Evolutionary conservation across 2,888 invertebrate genomes (phyloP), one percentile per base, ranked within the genome.

Genomic region (Amphipoea oculea): DNA sequence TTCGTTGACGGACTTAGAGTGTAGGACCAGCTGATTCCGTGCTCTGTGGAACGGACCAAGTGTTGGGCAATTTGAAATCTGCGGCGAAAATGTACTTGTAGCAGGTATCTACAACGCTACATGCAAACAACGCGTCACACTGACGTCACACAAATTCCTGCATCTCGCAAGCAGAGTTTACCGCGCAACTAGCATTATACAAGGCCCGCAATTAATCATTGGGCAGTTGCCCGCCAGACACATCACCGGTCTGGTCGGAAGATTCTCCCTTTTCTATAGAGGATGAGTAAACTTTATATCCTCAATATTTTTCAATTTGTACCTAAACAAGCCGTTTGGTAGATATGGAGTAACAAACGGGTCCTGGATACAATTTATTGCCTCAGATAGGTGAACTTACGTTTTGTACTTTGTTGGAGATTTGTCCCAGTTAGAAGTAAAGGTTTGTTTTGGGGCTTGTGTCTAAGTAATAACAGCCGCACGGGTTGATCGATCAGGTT

Each of bases 241-340:
- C 45, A 45, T 1, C 1, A 45, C 45, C 9, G 1, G 36, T 9
- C 45, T 45, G 45, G 45, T 9, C 45, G 45, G 9, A 45, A 9
- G 45, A 45, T 45, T 1, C 11, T 45, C 9, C 45, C 45, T 45
- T 45, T 45, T 45, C 45, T 45, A 45, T 45, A 45, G 9, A 45
- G 9, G 45, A 45, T 45, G 45, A 45, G 45, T 45, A 9, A 45
- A 45, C 45, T 45, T 45, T 45, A 45, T 1, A 45, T 45, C 85
- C 72, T 80, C 87, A 81, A 82, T 89, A 84, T 85, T 85, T 89
- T 87, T 85, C 89, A 84, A 89, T 89, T 89, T 85, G 85, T 76
- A 79, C 77, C 78, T 78, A 80, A 81, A 83, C 86, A 78, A 82
- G 84, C 65, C 75, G 76, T 88, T 88, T 77, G 72, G 40, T 40